Evolutionary conservation across 2,113 vertebrate species (phyloP).

Genomic region (Dipodomys stephensi): DNA sequence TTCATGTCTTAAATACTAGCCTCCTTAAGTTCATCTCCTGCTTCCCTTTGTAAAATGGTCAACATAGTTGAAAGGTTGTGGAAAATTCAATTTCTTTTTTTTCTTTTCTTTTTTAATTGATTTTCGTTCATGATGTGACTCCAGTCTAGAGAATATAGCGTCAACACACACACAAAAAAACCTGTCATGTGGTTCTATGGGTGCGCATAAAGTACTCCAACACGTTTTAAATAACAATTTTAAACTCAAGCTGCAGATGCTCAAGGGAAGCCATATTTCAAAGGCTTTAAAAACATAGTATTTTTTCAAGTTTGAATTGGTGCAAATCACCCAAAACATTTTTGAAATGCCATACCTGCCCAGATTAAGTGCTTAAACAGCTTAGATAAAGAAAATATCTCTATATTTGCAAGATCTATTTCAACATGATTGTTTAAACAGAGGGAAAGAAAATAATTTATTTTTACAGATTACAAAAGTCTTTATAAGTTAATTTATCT

Average conservation of each 20-base stretch:
- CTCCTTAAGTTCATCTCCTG: background rate
- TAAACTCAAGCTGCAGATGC: conserved; percentile 63
- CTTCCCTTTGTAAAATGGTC: conserved; percentile 51
- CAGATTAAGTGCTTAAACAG: conserved; percentile 29
- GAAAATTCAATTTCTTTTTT: background rate
- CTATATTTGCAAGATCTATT: conserved; percentile 48
- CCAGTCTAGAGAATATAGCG: conserved; percentile 11
- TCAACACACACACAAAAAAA: conserved; percentile 25
- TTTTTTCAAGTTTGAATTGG: conserved; percentile 63
- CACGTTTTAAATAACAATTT: conserved; percentile 23
- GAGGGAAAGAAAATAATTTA: background rate
- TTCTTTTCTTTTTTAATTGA: no score
- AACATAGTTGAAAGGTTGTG: background rate
- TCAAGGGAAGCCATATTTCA: conserved; percentile 65
- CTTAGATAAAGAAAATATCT: background rate
- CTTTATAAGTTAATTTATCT: background rate
- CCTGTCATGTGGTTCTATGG: background rate
- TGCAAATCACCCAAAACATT: conserved; percentile 46
- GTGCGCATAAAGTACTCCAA: background rate
- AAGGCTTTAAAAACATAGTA: conserved; percentile 27
- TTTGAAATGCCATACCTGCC: conserved; percentile 65
- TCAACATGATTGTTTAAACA: conserved; percentile 43
- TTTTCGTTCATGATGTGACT: conserved; percentile 1
- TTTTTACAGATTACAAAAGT: conserved; percentile 41
- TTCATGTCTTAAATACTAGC: conserved; percentile 35